Evolutionary conservation across 2,888 invertebrate genomes (phyloP).

Genomic region (Ennomos erosarius): DNA sequence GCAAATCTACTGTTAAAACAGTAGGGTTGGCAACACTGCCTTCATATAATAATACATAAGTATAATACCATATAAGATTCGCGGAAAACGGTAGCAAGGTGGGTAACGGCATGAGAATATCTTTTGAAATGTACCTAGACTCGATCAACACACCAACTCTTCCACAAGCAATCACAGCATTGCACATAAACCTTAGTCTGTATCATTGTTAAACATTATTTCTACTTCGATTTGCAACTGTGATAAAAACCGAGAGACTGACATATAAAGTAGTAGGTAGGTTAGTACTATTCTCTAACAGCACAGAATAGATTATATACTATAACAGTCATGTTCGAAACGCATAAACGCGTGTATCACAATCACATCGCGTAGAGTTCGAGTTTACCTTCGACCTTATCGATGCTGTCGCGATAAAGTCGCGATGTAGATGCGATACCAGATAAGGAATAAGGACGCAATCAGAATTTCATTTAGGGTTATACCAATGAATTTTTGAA

Average conservation of each 20-base stretch:
- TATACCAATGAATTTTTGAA: neutral
- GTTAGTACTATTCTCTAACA: slow-evolving; percentile 20
- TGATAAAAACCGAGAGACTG: slow-evolving; percentile 24
- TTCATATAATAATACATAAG: no score
- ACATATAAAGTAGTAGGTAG: no score
- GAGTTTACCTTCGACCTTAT: slow-evolving; percentile 33
- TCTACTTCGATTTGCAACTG: slow-evolving; percentile 18
- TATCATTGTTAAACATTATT: slow-evolving; percentile 14
- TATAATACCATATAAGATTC: no score
- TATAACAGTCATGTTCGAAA: slow-evolving; percentile 1
- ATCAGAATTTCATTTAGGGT: slow-evolving; percentile 5
- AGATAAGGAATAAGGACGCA: slow-evolving; percentile 19
- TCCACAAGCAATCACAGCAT: neutral
- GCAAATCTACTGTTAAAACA: no score
- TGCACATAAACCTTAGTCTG: slow-evolving; percentile 6
- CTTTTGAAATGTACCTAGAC: no score
- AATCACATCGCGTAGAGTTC: slow-evolving; percentile 18
- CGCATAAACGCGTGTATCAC: slow-evolving; percentile 36
- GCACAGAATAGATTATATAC: no score
- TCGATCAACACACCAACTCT: no score
- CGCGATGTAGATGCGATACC: slow-evolving; percentile 32
- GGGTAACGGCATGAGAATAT: no score
- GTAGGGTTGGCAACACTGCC: no score
- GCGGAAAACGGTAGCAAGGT: no score
- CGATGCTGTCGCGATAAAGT: slow-evolving; percentile 35